Evolutionary conservation across 2,888 invertebrate genomes (phyloP).

Genomic region (Pyrocoelia pectoralis): DNA sequence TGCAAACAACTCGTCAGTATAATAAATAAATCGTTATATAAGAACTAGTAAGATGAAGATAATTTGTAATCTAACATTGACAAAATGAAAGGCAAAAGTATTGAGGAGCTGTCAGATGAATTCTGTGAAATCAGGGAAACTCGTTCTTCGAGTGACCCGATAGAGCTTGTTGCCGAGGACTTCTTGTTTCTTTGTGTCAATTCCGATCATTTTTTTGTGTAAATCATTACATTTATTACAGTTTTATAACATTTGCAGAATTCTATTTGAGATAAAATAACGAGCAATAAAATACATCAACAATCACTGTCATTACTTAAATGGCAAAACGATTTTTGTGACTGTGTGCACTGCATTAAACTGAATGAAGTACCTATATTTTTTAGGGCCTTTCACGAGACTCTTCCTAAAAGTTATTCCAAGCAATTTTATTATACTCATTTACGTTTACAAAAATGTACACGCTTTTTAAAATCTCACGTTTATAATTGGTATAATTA

Average conservation of each 20-base stretch:
- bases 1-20: not conserved
- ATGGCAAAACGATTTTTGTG: not conserved
- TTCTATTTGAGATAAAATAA: not conserved
- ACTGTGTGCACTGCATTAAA: conserved; percentile 5
- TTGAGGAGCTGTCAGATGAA: conserved; percentile 33
- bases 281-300: conserved; percentile 9
- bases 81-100: conserved; percentile 24
- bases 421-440: too few species aligned
- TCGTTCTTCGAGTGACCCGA: conserved; percentile 39
- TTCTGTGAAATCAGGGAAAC: conserved; percentile 40
- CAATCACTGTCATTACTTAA: conserved; percentile 2
- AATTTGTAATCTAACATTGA: conserved; percentile 13
- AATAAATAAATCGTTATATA: conserved; percentile 2
- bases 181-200: conserved; percentile 36
- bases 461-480: not conserved
- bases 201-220: conserved; percentile 23
- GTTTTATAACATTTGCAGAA: conserved; percentile 4
- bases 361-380: not conserved
- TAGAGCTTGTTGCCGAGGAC: conserved; percentile 27
- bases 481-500: conserved; percentile 4
- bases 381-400: not conserved
- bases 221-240: conserved; percentile 17
- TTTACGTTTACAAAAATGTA: too few species aligned
- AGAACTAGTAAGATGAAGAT: not conserved
- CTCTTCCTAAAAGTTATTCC: not conserved